Conservation (phyloP, 2,797 vertebrate genomes). For the Danionella dracula region DNA sequence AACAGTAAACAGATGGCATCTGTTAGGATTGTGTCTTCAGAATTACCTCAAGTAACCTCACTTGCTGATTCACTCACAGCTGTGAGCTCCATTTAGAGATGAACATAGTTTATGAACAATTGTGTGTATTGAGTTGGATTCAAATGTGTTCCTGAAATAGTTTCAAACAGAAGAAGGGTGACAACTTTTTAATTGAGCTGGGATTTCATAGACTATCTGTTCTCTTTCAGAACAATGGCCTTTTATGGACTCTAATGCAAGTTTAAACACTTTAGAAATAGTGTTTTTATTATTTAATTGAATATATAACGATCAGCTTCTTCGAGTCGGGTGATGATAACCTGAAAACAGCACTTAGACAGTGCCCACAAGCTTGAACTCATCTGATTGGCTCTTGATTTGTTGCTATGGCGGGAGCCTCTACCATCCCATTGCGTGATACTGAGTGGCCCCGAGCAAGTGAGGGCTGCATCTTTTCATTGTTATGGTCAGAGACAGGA, state of each 20-base stretch:
- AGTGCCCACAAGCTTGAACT: conserved; percentile 25
- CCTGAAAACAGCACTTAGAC: not conserved
- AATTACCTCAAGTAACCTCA: not conserved
- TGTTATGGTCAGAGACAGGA: conserved; percentile 66
- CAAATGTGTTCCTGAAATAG: too few relatives aligned
- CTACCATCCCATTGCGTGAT: conserved; percentile 55
- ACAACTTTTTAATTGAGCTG: too few relatives aligned
- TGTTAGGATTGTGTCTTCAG: not conserved
- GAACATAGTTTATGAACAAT: too few relatives aligned
- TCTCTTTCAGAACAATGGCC: too few relatives aligned
- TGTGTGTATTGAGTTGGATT: too few relatives aligned
- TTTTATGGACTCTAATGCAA: too few relatives aligned
- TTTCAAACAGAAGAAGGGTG: too few relatives aligned
- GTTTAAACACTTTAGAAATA: too few relatives aligned
- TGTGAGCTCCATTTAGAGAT: too few relatives aligned
- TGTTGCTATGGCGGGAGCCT: conserved; percentile 70
- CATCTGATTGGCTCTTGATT: conserved; percentile 61
- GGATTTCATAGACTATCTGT: too few relatives aligned
- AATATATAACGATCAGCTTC: not conserved
- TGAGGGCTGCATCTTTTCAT: conserved; percentile 53
- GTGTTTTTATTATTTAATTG: too few relatives aligned
- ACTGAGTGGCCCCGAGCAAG: conserved; percentile 16
- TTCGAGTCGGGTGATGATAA: not conserved
- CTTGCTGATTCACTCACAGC: too few relatives aligned
- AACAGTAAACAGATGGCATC: not conserved